Evolutionary conservation across 2,888 invertebrate species (phyloP).

Genomic region (Drosophila kambysellisi): DNA sequence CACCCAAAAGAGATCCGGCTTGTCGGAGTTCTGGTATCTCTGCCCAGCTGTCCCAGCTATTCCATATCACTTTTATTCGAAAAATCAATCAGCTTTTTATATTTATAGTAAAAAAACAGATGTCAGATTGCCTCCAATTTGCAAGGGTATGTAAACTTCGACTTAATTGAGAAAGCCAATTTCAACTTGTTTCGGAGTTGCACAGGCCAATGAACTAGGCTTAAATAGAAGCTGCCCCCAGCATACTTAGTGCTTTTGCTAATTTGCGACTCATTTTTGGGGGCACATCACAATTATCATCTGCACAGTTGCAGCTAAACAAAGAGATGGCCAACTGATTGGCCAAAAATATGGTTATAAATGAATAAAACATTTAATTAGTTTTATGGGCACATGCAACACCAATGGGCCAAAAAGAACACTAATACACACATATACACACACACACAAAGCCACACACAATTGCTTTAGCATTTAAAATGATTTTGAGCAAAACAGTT

Average conservation of each 20-base stretch:
- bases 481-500: conserved; percentile 47
- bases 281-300: background rate
- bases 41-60: too few species aligned
- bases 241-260: background rate
- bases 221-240: background rate
- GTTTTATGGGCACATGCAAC: conserved; percentile 51
- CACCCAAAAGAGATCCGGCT: too few species aligned
- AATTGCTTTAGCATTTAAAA: conserved; percentile 34
- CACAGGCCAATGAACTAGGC: background rate
- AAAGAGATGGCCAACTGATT: conserved; percentile 11
- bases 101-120: background rate
- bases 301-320: conserved; percentile 3
- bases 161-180: background rate
- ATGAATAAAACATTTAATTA: conserved; percentile 73
- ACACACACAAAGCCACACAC: background rate
- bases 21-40: too few species aligned
- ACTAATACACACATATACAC: conserved; percentile 17
- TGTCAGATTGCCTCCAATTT: background rate
- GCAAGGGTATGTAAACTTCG: background rate
- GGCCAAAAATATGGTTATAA: conserved; percentile 53
- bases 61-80: too few species aligned
- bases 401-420: conserved; percentile 11
- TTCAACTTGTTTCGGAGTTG: background rate
- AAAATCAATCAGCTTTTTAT: background rate
- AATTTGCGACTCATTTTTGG: background rate